Percentiles rank a stretch among this genome's conserved stretches.
These are phyloP conservation scores for Ochotona princeps DNA, from an alignment of 2,113 vertebrate genomes.

Conservation along the genomic window DNA sequence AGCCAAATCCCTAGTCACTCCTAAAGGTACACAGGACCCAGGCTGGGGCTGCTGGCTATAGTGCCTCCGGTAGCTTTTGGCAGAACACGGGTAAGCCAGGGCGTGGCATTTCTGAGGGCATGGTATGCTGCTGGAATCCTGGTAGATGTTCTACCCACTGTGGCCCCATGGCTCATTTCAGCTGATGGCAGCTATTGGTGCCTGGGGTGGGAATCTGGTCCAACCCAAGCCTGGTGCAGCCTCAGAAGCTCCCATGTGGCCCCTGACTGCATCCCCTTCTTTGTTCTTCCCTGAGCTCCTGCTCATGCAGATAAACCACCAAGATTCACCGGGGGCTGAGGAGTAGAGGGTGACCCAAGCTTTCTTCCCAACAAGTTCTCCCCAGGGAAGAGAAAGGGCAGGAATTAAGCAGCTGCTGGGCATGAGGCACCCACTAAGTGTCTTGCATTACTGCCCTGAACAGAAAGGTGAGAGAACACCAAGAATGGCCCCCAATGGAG, in stretches of 20 bases:
- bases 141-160: neutral
- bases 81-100: neutral
- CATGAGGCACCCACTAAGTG: neutral
- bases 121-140: neutral
- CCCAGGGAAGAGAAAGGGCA: neutral
- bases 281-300: neutral
- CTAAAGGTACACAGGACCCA: neutral
- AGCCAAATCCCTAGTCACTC: neutral
- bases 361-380: neutral
- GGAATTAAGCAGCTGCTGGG: neutral
- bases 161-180: neutral
- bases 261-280: neutral
- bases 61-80: neutral
- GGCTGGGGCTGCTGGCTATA: neutral
- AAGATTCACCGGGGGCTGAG: neutral
- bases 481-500: neutral
- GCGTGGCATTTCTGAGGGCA: neutral
- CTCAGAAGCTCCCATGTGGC: neutral
- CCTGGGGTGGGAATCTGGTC: neutral
- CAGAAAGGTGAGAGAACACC: neutral
- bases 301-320: neutral
- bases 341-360: neutral
- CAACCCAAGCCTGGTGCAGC: neutral
- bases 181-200: neutral
- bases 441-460: neutral